These are phyloP conservation scores for Battus philenor DNA, from an alignment of 1,140 invertebrate genomes.

Conservation along the genomic window DNA sequence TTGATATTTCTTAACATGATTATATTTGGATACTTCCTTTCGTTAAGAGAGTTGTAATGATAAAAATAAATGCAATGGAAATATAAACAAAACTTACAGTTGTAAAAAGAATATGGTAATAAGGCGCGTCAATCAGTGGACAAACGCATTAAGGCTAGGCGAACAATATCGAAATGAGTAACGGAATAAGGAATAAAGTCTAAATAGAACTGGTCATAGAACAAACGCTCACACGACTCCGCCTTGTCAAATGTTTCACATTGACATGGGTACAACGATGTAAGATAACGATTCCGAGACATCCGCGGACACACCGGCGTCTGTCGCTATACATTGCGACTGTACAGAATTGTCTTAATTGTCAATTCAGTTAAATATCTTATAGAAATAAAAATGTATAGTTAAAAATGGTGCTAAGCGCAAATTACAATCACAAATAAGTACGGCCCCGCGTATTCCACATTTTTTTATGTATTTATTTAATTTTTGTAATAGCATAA, in stretches of 20 bases:
- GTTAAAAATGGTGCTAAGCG: too few relatives aligned
- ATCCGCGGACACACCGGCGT: constrained; percentile 16
- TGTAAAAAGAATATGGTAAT: too few relatives aligned
- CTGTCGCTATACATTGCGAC: background rate
- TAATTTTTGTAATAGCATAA: too few relatives aligned
- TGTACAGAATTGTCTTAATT: background rate
- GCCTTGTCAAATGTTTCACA: constrained; percentile 26
- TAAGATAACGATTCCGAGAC: constrained; percentile 22
- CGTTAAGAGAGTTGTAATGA: too few relatives aligned
- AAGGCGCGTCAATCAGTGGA: too few relatives aligned
- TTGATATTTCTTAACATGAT: too few relatives aligned
- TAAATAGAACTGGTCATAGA: constrained; percentile 1
- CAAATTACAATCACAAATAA: too few relatives aligned
- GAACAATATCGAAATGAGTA: constrained; percentile 4
- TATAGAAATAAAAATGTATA: background rate
- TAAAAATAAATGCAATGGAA: too few relatives aligned
- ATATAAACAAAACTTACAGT: too few relatives aligned
- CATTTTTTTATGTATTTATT: too few relatives aligned
- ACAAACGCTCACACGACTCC: constrained; percentile 12
- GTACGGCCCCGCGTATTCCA: too few relatives aligned
- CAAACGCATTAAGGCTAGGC: background rate
- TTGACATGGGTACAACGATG: constrained; percentile 33
- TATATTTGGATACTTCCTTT: too few relatives aligned
- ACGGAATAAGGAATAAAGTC: background rate
- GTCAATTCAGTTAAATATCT: background rate